Conservation (phyloP, 2,113 vertebrate species). For the Xiphophorus maculatus region DNA sequence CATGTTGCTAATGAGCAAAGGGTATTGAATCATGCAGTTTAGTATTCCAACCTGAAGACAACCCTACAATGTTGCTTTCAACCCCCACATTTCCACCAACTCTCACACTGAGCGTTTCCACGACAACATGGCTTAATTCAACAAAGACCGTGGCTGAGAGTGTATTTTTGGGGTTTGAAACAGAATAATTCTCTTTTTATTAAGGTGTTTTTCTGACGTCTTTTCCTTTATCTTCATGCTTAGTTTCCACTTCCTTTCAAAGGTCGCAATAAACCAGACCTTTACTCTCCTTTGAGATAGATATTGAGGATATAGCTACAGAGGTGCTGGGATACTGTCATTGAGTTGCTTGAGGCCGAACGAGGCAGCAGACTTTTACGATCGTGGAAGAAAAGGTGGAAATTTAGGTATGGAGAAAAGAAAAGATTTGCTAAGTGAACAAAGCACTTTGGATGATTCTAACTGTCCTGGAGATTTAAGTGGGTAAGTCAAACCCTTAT, state of each 20-base stretch:
- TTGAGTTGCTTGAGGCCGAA: neutral
- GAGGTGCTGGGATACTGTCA: neutral
- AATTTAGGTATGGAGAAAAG: slow-evolving; percentile 57
- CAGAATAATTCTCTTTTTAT: neutral
- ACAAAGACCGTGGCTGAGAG: slow-evolving; percentile 32
- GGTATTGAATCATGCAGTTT: slow-evolving; percentile 20
- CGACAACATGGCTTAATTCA: slow-evolving; percentile 34
- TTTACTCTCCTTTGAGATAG: slow-evolving; percentile 64
- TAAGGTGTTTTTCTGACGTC: neutral
- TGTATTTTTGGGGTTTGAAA: slow-evolving; percentile 9
- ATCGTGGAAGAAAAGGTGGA: neutral
- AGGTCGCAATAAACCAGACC: slow-evolving; percentile 67
- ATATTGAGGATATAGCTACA: slow-evolving; percentile 29
- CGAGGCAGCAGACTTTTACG: neutral
- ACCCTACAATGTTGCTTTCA: slow-evolving; percentile 12
- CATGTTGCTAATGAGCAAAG: slow-evolving; percentile 39
- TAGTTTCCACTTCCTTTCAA: neutral
- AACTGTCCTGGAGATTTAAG: neutral
- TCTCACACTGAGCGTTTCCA: slow-evolving; percentile 51
- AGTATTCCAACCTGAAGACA: slow-evolving; percentile 16
- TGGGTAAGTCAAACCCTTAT: slow-evolving; percentile 43
- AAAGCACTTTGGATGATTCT: neutral
- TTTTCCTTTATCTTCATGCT: slow-evolving; percentile 6
- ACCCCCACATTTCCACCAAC: slow-evolving; percentile 32
- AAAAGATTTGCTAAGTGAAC: slow-evolving; percentile 21